Evolutionary conservation across 2,797 vertebrate species (phyloP).

Genomic region (Aeoliscus strigatus): DNA sequence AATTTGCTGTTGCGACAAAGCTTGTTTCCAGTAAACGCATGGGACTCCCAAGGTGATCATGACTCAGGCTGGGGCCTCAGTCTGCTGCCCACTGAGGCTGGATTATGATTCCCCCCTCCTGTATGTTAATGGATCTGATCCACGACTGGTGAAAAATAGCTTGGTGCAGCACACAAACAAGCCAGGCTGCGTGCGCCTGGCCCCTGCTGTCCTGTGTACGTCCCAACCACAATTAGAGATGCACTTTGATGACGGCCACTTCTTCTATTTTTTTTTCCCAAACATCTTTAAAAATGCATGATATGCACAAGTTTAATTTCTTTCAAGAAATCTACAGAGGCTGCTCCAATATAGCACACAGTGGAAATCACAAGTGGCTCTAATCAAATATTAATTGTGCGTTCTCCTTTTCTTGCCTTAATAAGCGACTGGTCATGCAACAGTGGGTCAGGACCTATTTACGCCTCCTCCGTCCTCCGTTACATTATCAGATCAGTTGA

Average conservation of each 20-base stretch:
- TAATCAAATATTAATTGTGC: conserved; percentile 71
- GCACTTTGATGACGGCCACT: conserved; percentile 63
- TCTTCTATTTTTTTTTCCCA: conserved; percentile 21
- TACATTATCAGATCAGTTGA: no score
- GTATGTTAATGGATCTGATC: conserved; percentile 64
- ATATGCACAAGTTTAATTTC: conserved; percentile 45
- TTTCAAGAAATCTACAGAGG: conserved; percentile 49
- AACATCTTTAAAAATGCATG: conserved; percentile 63
- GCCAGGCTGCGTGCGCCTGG: conserved; percentile 23
- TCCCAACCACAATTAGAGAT: conserved; percentile 57
- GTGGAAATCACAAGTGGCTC: conserved; percentile 40
- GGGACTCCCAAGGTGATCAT: conserved; percentile 45
- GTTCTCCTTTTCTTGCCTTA: conserved; percentile 46
- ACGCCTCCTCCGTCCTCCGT: no score
- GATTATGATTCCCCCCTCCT: conserved; percentile 69
- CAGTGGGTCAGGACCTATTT: no score
- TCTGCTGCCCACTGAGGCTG: conserved; percentile 63
- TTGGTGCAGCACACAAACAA: conserved; percentile 16
- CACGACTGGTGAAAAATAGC: conserved; percentile 40
- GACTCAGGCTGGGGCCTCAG: conserved; percentile 57
- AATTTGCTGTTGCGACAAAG: conserved; percentile 23
- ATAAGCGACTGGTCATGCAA: conserved; percentile 42
- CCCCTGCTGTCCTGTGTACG: conserved; percentile 53
- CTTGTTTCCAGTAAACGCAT: conserved; percentile 39
- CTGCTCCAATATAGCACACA: conserved; percentile 19